Base-by-base conservation (phyloP, 2,888 invertebrate genomes). In the Drosophila limbata region DNA sequence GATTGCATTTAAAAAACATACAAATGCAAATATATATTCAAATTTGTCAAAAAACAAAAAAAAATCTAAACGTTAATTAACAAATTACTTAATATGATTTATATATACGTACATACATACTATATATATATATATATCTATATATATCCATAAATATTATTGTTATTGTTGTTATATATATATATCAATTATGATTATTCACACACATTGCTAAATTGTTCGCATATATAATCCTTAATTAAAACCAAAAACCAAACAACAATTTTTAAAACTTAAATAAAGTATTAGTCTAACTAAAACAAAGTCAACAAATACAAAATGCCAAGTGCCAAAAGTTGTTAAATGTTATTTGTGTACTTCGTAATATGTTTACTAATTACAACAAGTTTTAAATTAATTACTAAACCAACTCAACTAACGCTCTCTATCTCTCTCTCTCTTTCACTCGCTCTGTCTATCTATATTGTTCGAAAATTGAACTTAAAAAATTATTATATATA, bases 1-100 rank as follows among this genome's bases (percentile, higher is more conserved):
- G 92, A 92, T 92, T 92, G 92, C 92, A 92, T 92, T 92, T 89
- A 91, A 91, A 90, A 88, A 81, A 87, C 81, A 73, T 77, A 77
- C 72, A 90, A 89, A 91, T 91, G 91, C 92, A 91, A 91, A 91
- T 89, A 89, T 85, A 85, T 90, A 90, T 90, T 90, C 85, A 90
- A 90, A 88, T 88, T 90, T 90, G 90, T 84, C 81, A 83, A 81
- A 81, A 79, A 76, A 79, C 72, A 80, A 66, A 67, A 63, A 60
- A 73, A 66, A 80, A 75, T 77, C 72, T 75, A 69, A 68, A 76
- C 61, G 69, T 79, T 88, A 86, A 86, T 89, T 88, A 88, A 88
- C 71, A 76, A 86, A 79, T 86, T 84, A 89, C 81, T 79, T 88
- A 88, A 86, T 86, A 84, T 81, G 90, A 88, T 86, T 88, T 89